Conservation (phyloP, 2,113 vertebrate species). For the Lipotes vexillifer region DNA sequence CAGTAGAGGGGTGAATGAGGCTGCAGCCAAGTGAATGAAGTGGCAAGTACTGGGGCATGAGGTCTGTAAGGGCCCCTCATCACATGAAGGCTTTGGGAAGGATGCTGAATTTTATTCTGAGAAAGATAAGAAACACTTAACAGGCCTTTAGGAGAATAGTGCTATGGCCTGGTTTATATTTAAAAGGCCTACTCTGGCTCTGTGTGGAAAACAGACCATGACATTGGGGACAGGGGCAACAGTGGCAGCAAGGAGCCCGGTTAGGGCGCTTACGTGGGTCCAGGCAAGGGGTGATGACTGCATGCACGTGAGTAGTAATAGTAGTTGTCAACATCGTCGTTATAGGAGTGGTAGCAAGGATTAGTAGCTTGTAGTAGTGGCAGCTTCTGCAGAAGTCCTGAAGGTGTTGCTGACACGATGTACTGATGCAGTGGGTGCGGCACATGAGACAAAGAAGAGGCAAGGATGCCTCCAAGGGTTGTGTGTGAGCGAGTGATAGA, state of each 20-base stretch:
- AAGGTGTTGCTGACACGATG: background rate
- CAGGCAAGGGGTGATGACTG: background rate
- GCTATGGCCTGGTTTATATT: background rate
- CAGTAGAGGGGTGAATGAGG: background rate
- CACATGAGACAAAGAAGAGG: background rate
- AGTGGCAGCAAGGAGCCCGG: background rate
- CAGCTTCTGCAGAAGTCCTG: background rate
- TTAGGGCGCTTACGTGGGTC: background rate
- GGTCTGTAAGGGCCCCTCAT: fast-evolving
- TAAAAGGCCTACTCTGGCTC: background rate
- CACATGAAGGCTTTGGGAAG: background rate
- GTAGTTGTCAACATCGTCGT: fast-evolving
- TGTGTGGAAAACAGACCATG: background rate
- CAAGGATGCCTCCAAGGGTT: background rate
- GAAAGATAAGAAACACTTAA: background rate
- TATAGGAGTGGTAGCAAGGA: too few species aligned
- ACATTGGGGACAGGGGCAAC: background rate
- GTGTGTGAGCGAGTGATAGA: background rate
- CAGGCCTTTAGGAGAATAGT: background rate
- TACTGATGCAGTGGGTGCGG: background rate
- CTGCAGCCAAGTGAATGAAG: background rate
- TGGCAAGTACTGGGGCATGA: fast-evolving
- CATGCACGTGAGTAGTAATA: background rate
- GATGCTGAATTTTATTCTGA: background rate
- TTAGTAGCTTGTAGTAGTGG: too few species aligned